Evolutionary conservation across 2,888 invertebrate genomes (phyloP), one percentile per base, ranked within the genome.

Genomic region (Scaptomyza cyrtandrae): DNA sequence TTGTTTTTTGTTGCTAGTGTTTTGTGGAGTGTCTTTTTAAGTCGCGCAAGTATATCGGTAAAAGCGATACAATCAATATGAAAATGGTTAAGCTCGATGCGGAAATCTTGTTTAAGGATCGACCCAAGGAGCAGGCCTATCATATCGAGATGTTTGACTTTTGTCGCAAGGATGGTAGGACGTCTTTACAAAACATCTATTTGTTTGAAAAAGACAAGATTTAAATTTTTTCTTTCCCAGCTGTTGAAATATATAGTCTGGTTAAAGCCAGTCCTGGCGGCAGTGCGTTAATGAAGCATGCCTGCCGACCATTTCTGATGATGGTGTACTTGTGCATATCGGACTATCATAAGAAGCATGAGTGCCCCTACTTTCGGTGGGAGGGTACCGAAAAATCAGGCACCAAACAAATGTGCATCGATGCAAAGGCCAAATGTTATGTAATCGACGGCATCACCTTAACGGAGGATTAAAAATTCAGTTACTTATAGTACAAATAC

Each of bases 331-430:
- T 89, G 2, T 89, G 89, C 45, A 43, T 65, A 24, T 29, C 64
- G 33, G 74, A 87, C 0, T 88, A 89, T 13, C 89, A 88, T 29
- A 50, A 58, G 9, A 86, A 81, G 39, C 39, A 81, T 7, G 63
- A 60, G 11, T 89, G 89, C 14, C 89, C 89, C 7, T 89, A 89
- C 29, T 90, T 83, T 48, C 75, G 72, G 0, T 89, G 89, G 89
- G 64, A 69, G 44, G 73, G 81, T 6, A 13, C 0, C 1, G 45
- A n/a, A 0, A 62, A 68, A 5, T 27, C 57, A 2, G 39, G 27
- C 7, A 53, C 29, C 4, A 50, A 50, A 14, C 27, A 69, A 6
- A 16, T n/a, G 10, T 89, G 88, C 43, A 31, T 44, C 5, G 52
- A 63, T 4, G 77, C 74, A 0, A 76, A 52, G 29, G 44, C 48